Base-by-base conservation (phyloP, 2,113 vertebrate genomes). In the Megaleporinus macrocephalus region DNA sequence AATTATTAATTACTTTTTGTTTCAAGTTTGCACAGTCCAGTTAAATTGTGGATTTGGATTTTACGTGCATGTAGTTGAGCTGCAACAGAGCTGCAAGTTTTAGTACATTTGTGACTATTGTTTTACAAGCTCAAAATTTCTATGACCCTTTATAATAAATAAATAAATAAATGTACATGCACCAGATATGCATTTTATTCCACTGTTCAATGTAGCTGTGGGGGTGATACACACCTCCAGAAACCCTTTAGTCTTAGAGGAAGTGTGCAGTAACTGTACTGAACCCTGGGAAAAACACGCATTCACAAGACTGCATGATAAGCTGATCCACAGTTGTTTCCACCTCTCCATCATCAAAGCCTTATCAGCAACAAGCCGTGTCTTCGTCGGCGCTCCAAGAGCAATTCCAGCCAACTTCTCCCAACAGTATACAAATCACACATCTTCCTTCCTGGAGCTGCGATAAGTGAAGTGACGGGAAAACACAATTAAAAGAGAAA, bases 401-500 rank as follows among this genome's bases (percentile, higher is more conserved):
- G 29, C 29, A 78, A 63, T 68, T 78, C 36, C 29, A 24, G 63
- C 27, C 18, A 7, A 0, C 18, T 47, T 49, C 59, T 29, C 24
- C 27, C 20, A 20, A 63, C 66, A 70, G 66, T 44, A 44, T 70
- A 70, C 22, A 44, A 44, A 70, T n/a, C 65, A 69, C 22, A 14
- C 33, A 11, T 26, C 15, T 69, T 55, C 65, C 47, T 79, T 79
- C 66, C 53, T 61, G 51, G 33, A 79, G 24, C 24, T 59, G 55
- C 20, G 33, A 70, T 71, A 61, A 41, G 29, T n/a, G 18, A 71
- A 11, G 16, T 29, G 55, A 61, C 24, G 57, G 24, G n/a, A 71
- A n/a, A 70, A 12, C 20, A 5, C 10, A 70, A 20, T 20, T 66
- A 9, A 61, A 81, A 15, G 14, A 47, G 16, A 22, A 36, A 75